Base-by-base conservation (phyloP, 2,797 vertebrate species). In the Myotis myotis region DNA sequence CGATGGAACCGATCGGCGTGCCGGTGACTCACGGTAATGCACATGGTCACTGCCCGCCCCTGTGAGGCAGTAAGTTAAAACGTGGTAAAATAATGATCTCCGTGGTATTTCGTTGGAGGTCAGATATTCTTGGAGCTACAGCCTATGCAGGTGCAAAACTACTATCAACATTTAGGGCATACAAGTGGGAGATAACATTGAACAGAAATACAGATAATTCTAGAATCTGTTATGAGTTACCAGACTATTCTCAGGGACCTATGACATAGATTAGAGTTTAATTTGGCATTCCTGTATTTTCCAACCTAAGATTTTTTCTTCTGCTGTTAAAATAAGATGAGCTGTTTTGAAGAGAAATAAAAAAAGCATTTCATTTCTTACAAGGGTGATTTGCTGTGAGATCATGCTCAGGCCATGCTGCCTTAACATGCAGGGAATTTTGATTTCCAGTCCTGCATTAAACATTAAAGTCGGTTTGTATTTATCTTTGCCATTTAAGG, bases 11-110 rank as follows among this genome's bases (percentile, higher is more conserved):
- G 3, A 87, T 83, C 28, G 78, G 85, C 28, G 55, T 41, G 20
- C 95, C 96, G 4, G 33, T 51, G 9, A 93, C 91, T 95, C 95
- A 95, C 98, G 98, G 98, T 98, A 98, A 97, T 53, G n/a, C 93
- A 94, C 2, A 5, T 25, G 7, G 9, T 51, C 28, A 5, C 44
- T 75, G 71, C 51, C 60, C 19, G 33, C 19, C 33, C 30, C 41
- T 23, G 1, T n/a, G 72, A 71, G 66, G 84, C 55, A 13, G 8
- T 44, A 49, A 57, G 51, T 47, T 49, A 51, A 89, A 87, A 74
- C 17, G 33, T 6, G 44, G 22, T 7, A 33, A 44, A 57, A 82
- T 70, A 72, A 71, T 36, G 12, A 82, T 19, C 55, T 62, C 25
- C 49, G 19, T 13, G 38, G 17, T 83, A 53, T 30, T 93, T 89